phyloP scores from a whole-genome alignment of 2,888 invertebrate genomes.

The Drosophila robusta region DNA sequence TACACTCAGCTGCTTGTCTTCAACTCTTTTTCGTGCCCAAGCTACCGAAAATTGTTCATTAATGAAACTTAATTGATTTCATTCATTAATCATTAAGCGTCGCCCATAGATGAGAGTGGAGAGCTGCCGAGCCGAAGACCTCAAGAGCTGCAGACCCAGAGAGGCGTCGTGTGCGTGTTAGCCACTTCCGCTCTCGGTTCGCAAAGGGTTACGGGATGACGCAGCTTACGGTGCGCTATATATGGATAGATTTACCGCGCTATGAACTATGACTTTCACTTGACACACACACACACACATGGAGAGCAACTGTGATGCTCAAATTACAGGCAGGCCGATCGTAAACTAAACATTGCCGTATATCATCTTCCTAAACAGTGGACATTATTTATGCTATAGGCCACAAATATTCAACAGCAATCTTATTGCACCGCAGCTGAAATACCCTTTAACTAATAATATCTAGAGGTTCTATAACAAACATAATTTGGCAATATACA shows the following conservation, averaged over 20 bases:
- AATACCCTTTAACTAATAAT: constrained; percentile 30
- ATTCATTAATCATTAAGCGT: constrained; percentile 83
- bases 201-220: constrained; percentile 66
- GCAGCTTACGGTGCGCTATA: constrained; percentile 41
- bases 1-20: constrained; percentile 43
- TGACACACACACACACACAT: constrained; percentile 22
- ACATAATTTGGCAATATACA: no score
- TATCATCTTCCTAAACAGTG: constrained; percentile 60
- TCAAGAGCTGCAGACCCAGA: constrained; percentile 12
- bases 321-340: constrained; percentile 61
- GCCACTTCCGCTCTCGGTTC: constrained; percentile 44
- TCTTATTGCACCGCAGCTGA: not conserved
- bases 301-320: constrained; percentile 46
- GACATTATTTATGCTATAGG: constrained; percentile 46
- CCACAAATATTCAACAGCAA: constrained; percentile 3
- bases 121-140: constrained; percentile 21
- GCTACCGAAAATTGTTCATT: constrained; percentile 81
- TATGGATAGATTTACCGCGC: constrained; percentile 7
- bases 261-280: constrained; percentile 56
- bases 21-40: constrained; percentile 45
- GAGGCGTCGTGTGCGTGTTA: constrained; percentile 47
- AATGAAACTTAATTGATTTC: constrained; percentile 84
- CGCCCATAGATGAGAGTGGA: constrained; percentile 37
- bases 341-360: constrained; percentile 62
- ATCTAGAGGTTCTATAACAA: not conserved